Base-by-base conservation (phyloP, 2,888 invertebrate species). In the Coecobrya sp. region DNA sequence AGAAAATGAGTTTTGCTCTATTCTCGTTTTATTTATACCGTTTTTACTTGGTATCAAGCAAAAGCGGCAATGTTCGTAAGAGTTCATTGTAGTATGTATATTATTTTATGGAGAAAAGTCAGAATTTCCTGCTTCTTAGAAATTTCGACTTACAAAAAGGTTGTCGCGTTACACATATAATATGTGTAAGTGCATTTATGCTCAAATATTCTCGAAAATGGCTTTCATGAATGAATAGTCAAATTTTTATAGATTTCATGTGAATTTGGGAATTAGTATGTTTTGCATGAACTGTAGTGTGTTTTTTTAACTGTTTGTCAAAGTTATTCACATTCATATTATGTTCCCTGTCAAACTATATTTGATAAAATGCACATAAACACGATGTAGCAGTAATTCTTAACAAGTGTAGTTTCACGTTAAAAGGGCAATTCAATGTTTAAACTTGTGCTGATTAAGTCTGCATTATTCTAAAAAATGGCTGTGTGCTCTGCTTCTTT, bases 71-170 rank as follows among this genome's bases (percentile, higher is more conserved):
- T 11, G 8, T 70, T 11, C 5, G 45, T 45, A 22, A 22, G 42
- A 25, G 84, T 84, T 65, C 70, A 68, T 65, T 45, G 27, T 85
- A 22, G 68, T 42, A 86, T 73, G 73, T 49, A 65, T 68, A 86
- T 36, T 52, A 19, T 73, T 79, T 89, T 27, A 79, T 27, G 49
- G 79, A 81, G 86, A 62, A 92, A 92, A 27, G 16, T 70, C 70
- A 82, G 84, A 92, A 59, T 84, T 82, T 89, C 30, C 36, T 45
- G 11, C 49, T 88, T 92, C 88, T 76, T 5, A 92, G 87, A 92
- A 92, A 79, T 52, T n/a, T 3, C 22, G 25, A 52, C 27, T 73
- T 19, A 49, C n/a, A 73, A 73, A 81, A 70, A 65, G 3, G 22
- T 19, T 70, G 42, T 70, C 70, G 36, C 10, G 49, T 11, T 13